phyloP scores from a whole-genome alignment of 2,797 vertebrate genomes.

The Enteromius radiatus region DNA sequence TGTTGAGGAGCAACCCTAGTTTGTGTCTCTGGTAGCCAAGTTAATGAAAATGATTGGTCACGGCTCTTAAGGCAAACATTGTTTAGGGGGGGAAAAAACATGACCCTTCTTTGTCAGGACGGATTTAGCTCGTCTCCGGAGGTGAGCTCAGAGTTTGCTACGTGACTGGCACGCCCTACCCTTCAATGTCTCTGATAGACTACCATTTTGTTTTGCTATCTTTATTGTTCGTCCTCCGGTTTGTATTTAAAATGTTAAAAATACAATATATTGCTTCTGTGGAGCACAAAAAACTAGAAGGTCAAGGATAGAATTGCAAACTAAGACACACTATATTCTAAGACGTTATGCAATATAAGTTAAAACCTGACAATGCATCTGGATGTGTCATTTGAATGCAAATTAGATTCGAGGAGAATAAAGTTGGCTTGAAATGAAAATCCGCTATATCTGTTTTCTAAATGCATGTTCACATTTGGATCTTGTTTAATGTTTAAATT shows the following conservation, averaged over 20 bases:
- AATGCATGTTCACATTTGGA: neutral
- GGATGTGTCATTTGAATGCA: neutral
- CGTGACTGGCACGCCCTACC: neutral
- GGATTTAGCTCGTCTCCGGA: neutral
- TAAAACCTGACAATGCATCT: neutral
- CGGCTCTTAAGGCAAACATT: slow-evolving; percentile 12
- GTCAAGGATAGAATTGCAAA: neutral
- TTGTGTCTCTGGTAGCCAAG: slow-evolving; percentile 19
- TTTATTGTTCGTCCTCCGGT: neutral
- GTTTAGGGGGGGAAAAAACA: neutral
- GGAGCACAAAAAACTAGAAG: too few species aligned
- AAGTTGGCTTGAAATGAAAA: neutral
- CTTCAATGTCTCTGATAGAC: slow-evolving; percentile 11
- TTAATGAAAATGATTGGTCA: slow-evolving; percentile 44
- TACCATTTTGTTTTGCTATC: neutral
- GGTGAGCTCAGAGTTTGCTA: slow-evolving; percentile 18
- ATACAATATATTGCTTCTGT: too few species aligned
- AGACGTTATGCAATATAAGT: neutral
- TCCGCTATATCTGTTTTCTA: neutral
- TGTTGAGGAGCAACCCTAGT: slow-evolving; percentile 25
- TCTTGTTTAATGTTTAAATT: neutral
- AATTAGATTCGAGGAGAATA: neutral
- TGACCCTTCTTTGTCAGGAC: slow-evolving; percentile 27
- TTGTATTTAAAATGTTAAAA: neutral
- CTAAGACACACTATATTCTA: neutral